A percentile compares a stretch with the other conserved stretches of the same genome.
phyloP scores from a whole-genome alignment of 2,797 vertebrate species.

The Decapterus maruadsi region DNA sequence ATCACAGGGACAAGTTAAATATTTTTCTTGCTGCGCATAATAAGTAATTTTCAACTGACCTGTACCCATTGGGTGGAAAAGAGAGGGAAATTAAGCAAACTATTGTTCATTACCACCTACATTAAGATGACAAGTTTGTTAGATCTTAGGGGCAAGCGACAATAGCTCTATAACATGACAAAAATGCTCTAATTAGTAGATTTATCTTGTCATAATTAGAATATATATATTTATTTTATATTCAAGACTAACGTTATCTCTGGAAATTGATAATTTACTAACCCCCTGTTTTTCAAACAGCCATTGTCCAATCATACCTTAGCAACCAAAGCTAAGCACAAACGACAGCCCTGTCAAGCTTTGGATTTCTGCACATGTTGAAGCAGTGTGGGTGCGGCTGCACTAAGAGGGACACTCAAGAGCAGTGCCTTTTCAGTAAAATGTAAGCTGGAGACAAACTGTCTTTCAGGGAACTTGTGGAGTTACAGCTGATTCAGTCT shows the following conservation, averaged over 20 bases:
- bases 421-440: not conserved
- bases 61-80: conserved; percentile 7
- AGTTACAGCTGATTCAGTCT: not conserved
- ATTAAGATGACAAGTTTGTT: not conserved
- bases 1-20: conserved; percentile 44
- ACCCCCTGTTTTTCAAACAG: not conserved
- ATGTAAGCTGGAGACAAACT: not conserved
- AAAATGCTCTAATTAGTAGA: not conserved
- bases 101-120: not conserved
- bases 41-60: conserved; percentile 4
- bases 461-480: not conserved
- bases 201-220: not conserved
- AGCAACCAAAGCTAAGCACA: too few species aligned
- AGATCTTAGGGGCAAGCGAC: not conserved
- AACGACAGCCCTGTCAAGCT: too few species aligned
- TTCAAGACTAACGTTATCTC: not conserved
- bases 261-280: not conserved
- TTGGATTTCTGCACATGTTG: too few species aligned
- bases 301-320: too few species aligned
- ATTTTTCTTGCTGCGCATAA: conserved; percentile 10
- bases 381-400: not conserved
- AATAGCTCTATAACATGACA: not conserved
- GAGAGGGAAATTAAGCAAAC: not conserved
- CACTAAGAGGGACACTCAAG: not conserved
- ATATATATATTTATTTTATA: not conserved